phyloP scores from a whole-genome alignment of 2,113 vertebrate genomes.

The Cavia aperea region DNA sequence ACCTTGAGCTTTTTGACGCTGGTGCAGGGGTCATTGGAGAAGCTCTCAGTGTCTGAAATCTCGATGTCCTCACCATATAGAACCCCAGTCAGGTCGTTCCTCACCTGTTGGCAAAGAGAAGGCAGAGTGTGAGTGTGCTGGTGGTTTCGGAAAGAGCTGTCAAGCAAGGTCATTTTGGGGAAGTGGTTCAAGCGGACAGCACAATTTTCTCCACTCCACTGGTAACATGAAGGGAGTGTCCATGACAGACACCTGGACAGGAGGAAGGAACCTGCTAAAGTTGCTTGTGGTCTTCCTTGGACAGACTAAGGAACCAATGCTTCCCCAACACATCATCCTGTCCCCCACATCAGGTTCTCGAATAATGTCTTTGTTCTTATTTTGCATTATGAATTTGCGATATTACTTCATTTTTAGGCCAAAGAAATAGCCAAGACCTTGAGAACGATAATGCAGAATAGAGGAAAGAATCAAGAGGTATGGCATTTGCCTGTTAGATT shows the following conservation, averaged over 20 bases:
- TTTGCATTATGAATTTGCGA: background rate
- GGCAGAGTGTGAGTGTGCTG: conserved; percentile 57
- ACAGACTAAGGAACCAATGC: background rate
- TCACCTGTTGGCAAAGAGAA: conserved; percentile 84
- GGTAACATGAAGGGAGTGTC: background rate
- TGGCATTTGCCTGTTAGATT: background rate
- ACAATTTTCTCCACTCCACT: conserved; percentile 7
- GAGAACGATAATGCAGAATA: background rate
- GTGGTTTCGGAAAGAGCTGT: conserved; percentile 12
- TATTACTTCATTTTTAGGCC: background rate
- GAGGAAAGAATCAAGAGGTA: background rate
- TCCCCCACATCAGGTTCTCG: background rate
- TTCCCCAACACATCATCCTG: background rate
- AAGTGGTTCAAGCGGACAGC: background rate
- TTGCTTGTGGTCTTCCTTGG: background rate
- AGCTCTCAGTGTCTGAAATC: conserved; percentile 97
- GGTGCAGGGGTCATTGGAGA: conserved; percentile 96
- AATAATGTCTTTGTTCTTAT: background rate
- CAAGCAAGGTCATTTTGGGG: background rate
- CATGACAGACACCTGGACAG: accelerated
- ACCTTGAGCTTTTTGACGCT: conserved; percentile 99
- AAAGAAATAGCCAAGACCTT: background rate
- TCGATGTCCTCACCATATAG: conserved; percentile 95
- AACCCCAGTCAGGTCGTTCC: conserved; percentile 95
- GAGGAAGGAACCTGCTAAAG: background rate